Conservation (phyloP, 1,140 invertebrate genomes). For the Drosophila tani region DNA sequence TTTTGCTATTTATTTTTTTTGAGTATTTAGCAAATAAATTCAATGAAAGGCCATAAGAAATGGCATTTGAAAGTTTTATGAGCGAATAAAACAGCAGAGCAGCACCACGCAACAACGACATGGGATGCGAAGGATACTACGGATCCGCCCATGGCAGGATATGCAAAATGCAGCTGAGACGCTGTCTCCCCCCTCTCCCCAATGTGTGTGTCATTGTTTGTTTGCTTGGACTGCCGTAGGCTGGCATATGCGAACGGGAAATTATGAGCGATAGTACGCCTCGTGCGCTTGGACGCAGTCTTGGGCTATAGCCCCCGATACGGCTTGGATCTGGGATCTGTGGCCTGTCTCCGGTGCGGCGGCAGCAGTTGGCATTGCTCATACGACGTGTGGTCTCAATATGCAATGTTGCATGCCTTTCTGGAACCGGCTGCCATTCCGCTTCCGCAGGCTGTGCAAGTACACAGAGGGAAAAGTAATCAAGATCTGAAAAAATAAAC, state of each 20-base stretch:
- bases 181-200: constrained; percentile 13
- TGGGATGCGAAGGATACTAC: constrained; percentile 20
- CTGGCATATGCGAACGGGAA: constrained; percentile 71
- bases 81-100: constrained; percentile 51
- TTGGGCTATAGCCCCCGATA: constrained; percentile 19
- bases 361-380: constrained; percentile 70
- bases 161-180: constrained; percentile 69
- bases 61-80: constrained; percentile 71
- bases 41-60: constrained; percentile 42
- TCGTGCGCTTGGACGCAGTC: constrained; percentile 32
- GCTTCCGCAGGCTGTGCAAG: constrained; percentile 27
- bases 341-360: constrained; percentile 9
- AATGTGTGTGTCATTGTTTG: constrained; percentile 34
- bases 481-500: too few relatives aligned
- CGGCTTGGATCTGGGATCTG: constrained; percentile 15
- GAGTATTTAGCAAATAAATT: constrained; percentile 44
- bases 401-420: constrained; percentile 81
- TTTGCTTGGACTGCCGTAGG: constrained; percentile 49
- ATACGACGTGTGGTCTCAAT: constrained; percentile 77
- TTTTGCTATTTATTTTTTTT: background rate
- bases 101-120: constrained; percentile 14
- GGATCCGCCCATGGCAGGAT: constrained; percentile 47
- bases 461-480: background rate
- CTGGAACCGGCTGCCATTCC: constrained; percentile 45
- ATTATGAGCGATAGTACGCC: constrained; percentile 74